These are phyloP conservation scores for Xyrauchen texanus DNA, from an alignment of 2,113 vertebrate species.

Conservation along the genomic window DNA sequence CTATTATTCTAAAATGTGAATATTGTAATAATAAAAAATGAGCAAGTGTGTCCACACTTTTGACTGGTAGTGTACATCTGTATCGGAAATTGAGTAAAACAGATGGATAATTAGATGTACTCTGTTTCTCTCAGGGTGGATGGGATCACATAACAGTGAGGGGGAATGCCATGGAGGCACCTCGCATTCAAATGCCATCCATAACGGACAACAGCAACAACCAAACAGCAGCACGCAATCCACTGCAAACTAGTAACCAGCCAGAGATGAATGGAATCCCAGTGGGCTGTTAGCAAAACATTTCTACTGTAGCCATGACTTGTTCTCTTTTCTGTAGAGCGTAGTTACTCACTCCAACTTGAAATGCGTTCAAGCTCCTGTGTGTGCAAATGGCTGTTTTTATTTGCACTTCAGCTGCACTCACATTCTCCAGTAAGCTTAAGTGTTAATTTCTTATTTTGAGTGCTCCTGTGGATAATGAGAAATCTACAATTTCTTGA, in stretches of 20 bases:
- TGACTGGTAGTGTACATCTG: no score
- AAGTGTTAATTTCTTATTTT: neutral
- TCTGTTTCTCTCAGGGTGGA: conserved; percentile 80
- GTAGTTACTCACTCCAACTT: neutral
- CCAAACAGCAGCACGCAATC: conserved; percentile 6
- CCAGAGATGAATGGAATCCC: conserved; percentile 65
- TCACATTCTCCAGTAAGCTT: neutral
- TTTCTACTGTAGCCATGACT: conserved; percentile 16
- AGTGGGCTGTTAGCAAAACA: conserved; percentile 64
- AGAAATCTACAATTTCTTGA: neutral
- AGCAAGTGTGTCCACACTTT: no score
- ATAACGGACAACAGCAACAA: conserved; percentile 41
- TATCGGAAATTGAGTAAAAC: no score
- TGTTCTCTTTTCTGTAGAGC: neutral
- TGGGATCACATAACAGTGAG: conserved; percentile 92
- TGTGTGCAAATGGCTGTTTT: neutral
- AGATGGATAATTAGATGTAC: neutral
- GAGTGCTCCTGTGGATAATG: neutral
- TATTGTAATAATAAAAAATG: no score
- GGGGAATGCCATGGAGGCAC: conserved; percentile 80
- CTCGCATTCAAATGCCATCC: conserved; percentile 57
- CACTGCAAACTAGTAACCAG: conserved; percentile 49
- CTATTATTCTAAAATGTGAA: no score
- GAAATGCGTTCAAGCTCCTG: neutral
- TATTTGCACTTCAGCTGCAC: neutral